Percentiles rank a stretch among this genome's conserved stretches.
These are phyloP conservation scores for Aromia moschata DNA, from an alignment of 2,888 invertebrate species.

Conservation along the genomic window DNA sequence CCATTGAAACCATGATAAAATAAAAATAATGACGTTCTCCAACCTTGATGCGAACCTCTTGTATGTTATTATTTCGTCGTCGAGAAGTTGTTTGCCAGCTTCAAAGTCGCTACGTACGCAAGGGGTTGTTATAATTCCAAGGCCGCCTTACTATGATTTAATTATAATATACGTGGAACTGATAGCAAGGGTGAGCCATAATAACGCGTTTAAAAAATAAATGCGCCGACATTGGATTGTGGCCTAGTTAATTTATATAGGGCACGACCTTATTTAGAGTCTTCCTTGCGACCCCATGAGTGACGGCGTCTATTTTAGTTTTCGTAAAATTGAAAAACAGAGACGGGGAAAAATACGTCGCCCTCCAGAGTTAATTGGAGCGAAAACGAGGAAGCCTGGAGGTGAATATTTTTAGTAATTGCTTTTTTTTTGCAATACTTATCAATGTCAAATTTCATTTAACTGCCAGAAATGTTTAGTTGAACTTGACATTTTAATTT, in stretches of 20 bases:
- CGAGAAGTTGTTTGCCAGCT: neutral
- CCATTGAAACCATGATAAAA: constrained; percentile 38
- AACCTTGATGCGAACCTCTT: constrained; percentile 26
- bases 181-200: constrained; percentile 5
- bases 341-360: too few species aligned
- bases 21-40: constrained; percentile 35
- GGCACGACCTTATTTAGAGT: neutral
- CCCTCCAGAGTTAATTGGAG: too few species aligned
- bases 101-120: constrained; percentile 5
- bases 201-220: constrained; percentile 2
- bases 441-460: too few species aligned
- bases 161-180: constrained; percentile 10
- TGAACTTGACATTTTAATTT: too few species aligned
- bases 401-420: too few species aligned
- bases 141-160: constrained; percentile 1
- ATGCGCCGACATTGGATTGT: constrained; percentile 7
- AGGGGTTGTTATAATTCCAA: constrained; percentile 24
- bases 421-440: too few species aligned
- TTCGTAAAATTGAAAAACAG: too few species aligned
- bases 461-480: too few species aligned
- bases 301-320: too few species aligned
- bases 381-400: too few species aligned
- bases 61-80: constrained; percentile 20
- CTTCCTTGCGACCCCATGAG: neutral
- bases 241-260: constrained; percentile 9